Evolutionary conservation across 2,888 invertebrate genomes (phyloP).

Genomic region (Biston stratarius): DNA sequence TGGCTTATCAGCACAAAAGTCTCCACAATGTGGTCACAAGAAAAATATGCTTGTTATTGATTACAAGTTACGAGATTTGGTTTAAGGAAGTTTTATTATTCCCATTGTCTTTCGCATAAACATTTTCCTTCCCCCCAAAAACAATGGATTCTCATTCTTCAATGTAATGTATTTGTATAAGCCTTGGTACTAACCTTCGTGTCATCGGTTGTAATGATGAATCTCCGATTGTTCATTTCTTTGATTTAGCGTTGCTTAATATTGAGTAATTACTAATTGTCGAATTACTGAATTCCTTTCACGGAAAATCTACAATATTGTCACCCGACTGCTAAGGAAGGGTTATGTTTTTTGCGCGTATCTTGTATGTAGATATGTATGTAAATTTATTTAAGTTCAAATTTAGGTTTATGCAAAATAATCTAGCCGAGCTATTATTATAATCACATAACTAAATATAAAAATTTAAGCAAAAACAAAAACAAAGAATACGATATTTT

Average conservation of each 20-base stretch:
- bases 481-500: neutral
- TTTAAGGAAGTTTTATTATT: slow-evolving; percentile 18
- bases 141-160: slow-evolving; percentile 25
- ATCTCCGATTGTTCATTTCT: slow-evolving; percentile 18
- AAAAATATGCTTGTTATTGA: neutral
- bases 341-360: no score
- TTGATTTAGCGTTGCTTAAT: slow-evolving; percentile 26
- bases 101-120: slow-evolving; percentile 29
- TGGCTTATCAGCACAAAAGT: neutral
- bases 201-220: slow-evolving; percentile 26
- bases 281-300: neutral
- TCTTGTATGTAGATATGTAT: no score
- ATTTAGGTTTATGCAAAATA: no score
- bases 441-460: neutral
- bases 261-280: slow-evolving; percentile 7
- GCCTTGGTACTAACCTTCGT: slow-evolving; percentile 29
- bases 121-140: slow-evolving; percentile 25
- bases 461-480: neutral
- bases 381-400: no score
- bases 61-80: slow-evolving; percentile 4
- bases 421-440: no score
- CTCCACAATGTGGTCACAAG: neutral
- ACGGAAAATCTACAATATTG: no score
- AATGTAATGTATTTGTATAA: slow-evolving; percentile 20
- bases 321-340: no score